These are phyloP conservation scores for Agrochola circellaris DNA, from an alignment of 2,888 invertebrate genomes.

Conservation along the genomic window DNA sequence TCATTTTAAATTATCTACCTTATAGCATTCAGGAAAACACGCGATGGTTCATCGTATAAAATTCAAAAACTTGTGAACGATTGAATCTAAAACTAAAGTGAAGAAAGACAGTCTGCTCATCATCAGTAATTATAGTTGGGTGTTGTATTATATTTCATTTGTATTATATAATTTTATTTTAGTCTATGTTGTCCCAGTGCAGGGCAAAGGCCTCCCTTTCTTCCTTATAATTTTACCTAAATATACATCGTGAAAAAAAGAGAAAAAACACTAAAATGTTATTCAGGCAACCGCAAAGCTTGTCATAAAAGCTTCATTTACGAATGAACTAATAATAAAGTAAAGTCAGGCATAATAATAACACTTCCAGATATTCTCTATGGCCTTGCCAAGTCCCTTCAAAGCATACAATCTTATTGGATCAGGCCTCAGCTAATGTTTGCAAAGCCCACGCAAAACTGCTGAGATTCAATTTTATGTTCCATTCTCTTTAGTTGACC, in stretches of 20 bases:
- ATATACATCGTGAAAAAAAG: background rate
- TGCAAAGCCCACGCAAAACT: constrained; percentile 77
- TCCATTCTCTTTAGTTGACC: constrained; percentile 75
- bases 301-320: constrained; percentile 7
- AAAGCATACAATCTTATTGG: constrained; percentile 84
- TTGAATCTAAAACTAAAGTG: background rate
- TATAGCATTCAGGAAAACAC: background rate
- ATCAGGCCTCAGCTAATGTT: constrained; percentile 82
- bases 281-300: background rate
- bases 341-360: constrained; percentile 8
- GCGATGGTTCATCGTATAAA: too few relatives aligned
- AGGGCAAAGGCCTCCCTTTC: too few relatives aligned
- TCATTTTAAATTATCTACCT: background rate
- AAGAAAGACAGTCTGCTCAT: too few relatives aligned
- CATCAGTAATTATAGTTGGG: background rate
- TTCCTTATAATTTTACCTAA: too few relatives aligned
- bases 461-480: constrained; percentile 81
- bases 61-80: background rate
- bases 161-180: too few relatives aligned
- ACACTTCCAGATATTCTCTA: constrained; percentile 64
- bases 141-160: too few relatives aligned
- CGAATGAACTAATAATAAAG: constrained; percentile 9
- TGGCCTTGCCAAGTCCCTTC: constrained; percentile 72
- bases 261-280: background rate
- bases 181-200: too few relatives aligned